Conservation (phyloP, 2,888 invertebrate genomes). For the Agriopis leucophaearia region DNA sequence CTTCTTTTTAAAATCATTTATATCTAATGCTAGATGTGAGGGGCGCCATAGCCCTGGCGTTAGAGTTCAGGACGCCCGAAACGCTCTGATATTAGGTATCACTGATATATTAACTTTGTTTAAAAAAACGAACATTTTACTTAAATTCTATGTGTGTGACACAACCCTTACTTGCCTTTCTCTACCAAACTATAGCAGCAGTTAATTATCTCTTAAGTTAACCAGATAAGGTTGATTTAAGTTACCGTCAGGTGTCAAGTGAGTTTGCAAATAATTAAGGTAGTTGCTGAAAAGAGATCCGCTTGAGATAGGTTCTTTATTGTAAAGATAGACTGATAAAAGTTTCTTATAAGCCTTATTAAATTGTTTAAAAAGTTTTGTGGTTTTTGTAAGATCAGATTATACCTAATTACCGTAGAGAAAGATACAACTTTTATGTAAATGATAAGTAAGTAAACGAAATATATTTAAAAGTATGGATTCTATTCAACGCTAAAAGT, state of each 20-base stretch:
- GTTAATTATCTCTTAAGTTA: constrained; percentile 7
- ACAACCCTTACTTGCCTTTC: background rate
- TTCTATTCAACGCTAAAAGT: too few relatives aligned
- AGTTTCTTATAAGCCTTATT: constrained; percentile 26
- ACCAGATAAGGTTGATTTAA: constrained; percentile 12
- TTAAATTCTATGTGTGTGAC: background rate
- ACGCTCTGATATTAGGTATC: too few relatives aligned
- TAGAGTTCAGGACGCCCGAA: too few relatives aligned
- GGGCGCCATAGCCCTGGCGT: too few relatives aligned
- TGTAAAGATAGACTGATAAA: constrained; percentile 27
- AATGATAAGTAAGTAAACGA: too few relatives aligned
- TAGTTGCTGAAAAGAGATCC: constrained; percentile 20
- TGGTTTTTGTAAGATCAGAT: constrained; percentile 1
- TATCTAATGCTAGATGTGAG: too few relatives aligned
- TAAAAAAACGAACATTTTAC: background rate
- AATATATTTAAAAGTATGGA: too few relatives aligned
- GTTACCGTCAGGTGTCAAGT: background rate
- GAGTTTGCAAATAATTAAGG: constrained; percentile 3
- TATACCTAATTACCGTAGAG: background rate
- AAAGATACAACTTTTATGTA: background rate
- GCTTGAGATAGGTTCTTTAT: constrained; percentile 19
- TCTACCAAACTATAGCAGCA: background rate
- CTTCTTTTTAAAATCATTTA: too few relatives aligned
- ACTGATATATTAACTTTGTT: too few relatives aligned
- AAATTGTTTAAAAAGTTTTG: constrained; percentile 15